Base-by-base conservation (phyloP, 2,888 invertebrate species). In the Eristalinus aeneus region DNA sequence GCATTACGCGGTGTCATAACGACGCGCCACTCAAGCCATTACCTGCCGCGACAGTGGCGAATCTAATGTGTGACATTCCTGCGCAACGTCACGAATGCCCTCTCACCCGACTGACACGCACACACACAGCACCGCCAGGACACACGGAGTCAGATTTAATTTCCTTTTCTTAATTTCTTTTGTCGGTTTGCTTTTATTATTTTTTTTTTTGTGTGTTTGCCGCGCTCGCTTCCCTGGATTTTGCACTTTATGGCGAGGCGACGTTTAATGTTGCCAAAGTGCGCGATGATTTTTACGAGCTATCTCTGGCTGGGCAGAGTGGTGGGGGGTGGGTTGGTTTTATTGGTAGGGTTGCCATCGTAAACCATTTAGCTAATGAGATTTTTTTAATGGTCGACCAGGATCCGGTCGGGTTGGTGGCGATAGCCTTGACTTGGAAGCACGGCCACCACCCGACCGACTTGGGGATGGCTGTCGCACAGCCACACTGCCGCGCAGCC, bases 321-420 rank as follows among this genome's bases (percentile, higher is more conserved):
- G 39, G n/a, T 12, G 46, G 53, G 36, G 1, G 46, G 23, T 36
- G 39, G 20, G 10, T 63, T 68, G 8, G 61, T 86, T 86, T 86
- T 86, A 86, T 86, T 82, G 82, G 77, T 86, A 86, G 86, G 86
- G 86, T 86, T 86, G 74, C 86, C 86, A 86, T 82, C 86, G 82
- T 86, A 88, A 89, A 88, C 88, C 89, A 89, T 89, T 89, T 88
- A 84, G 84, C 86, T 89, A 89, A 88, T 88, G 89, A 89, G 88
- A 85, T 88, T 88, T 89, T 87, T 78, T 64, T 74, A 54, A 36
- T 20, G 69, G 31, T 10, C 8, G 32, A 27, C 12, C 9, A 53
- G 56, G 64, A 71, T 78, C 56, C 71, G 56, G 64, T 58, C 1
- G 36, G 69, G 60, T 53, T 54, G 31, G 60, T 53, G 60, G 53